phyloP scores from a whole-genome alignment of 1,140 invertebrate species.

The Atopsyche davidsoni region DNA sequence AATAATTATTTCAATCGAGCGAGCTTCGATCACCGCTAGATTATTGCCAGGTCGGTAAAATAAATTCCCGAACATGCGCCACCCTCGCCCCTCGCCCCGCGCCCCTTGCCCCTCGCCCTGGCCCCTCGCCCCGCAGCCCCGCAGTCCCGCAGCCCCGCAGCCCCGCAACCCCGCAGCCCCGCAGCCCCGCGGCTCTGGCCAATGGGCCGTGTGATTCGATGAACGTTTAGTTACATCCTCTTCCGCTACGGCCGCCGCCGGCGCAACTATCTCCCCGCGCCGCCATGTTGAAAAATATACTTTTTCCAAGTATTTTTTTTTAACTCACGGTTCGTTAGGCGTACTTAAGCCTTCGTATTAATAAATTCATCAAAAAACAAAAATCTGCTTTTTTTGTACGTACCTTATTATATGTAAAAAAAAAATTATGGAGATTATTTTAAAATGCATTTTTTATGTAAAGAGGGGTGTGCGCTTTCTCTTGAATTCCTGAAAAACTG shows the following conservation, averaged over 20 bases:
- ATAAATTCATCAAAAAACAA: too few species aligned
- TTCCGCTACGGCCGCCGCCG: conserved; percentile 10
- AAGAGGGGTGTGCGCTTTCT: too few species aligned
- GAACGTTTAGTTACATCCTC: conserved; percentile 28
- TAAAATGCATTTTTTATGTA: too few species aligned
- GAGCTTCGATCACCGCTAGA: conserved; percentile 13
- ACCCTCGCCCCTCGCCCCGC: conserved; percentile 16
- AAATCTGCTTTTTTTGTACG: too few species aligned
- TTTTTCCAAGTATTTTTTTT: too few species aligned
- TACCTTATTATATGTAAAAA: too few species aligned
- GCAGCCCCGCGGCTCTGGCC: conserved; percentile 23
- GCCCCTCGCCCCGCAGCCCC: conserved; percentile 24
- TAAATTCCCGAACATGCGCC: conserved; percentile 15
- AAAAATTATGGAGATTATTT: too few species aligned
- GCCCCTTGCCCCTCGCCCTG: conserved; percentile 23
- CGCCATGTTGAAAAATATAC: too few species aligned
- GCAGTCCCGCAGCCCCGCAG: conserved; percentile 19
- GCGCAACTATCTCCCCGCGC: too few species aligned
- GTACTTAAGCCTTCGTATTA: too few species aligned
- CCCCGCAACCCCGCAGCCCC: conserved; percentile 20
- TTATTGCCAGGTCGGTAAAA: conserved; percentile 27
- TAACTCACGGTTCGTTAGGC: too few species aligned
- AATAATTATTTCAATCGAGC: conserved; percentile 18
- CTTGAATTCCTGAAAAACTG: too few species aligned
- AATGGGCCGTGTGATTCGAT: conserved; percentile 28